phyloP scores from a whole-genome alignment of 2,888 invertebrate genomes.

The Plutella xylostella region DNA sequence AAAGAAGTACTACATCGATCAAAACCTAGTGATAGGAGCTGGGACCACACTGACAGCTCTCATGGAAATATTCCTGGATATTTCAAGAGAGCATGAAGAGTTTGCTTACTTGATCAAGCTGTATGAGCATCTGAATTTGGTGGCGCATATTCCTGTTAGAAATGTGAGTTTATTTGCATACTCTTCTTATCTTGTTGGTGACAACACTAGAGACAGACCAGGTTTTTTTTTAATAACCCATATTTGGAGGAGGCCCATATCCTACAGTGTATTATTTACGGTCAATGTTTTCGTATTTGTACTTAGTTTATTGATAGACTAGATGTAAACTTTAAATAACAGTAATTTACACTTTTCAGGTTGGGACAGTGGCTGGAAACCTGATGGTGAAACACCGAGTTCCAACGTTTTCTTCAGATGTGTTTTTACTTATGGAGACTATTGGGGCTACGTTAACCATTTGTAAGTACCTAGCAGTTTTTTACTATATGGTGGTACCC shows the following conservation, averaged over 20 bases:
- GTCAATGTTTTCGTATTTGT: too few relatives aligned
- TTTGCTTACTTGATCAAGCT: constrained; percentile 71
- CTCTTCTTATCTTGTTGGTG: too few relatives aligned
- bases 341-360: constrained; percentile 35
- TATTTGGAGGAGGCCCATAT: too few relatives aligned
- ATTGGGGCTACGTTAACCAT: constrained; percentile 63
- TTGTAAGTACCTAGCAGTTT: constrained; percentile 34
- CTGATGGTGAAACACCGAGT: constrained; percentile 73
- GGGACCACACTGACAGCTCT: constrained; percentile 64
- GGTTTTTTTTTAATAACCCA: too few relatives aligned
- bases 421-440: constrained; percentile 71
- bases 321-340: too few relatives aligned
- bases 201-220: too few relatives aligned
- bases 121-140: constrained; percentile 71
- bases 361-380: constrained; percentile 75
- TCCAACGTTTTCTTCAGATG: constrained; percentile 74
- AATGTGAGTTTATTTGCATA: constrained; percentile 69
- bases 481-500: too few relatives aligned
- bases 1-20: constrained; percentile 38
- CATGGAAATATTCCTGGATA: constrained; percentile 47
- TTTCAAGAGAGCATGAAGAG: constrained; percentile 30
- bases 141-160: constrained; percentile 77
- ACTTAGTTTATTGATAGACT: background rate
- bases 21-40: constrained; percentile 66
- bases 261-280: too few relatives aligned